Base-by-base conservation (phyloP, 2,888 invertebrate genomes). In the Alviniconcha strummeri region DNA sequence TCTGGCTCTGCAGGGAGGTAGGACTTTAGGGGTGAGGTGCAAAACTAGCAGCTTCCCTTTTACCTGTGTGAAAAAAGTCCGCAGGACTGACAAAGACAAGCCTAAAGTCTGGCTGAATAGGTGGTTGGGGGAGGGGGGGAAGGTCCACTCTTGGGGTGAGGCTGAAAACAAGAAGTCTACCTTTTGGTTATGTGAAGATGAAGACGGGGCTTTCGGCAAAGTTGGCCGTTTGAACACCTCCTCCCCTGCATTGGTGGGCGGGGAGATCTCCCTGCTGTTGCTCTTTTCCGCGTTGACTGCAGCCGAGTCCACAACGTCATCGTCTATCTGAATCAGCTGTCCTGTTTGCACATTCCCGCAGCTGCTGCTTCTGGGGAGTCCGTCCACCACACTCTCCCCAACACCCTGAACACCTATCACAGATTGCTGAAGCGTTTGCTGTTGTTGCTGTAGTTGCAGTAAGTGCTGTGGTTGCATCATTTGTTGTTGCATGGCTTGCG, bases 301-400 rank as follows among this genome's bases (percentile, higher is more conserved):
- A 13, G 64, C 9, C n/a, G 17, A 60, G 13, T n/a, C n/a, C 56
- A 72, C 36, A 67, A 19, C 19, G 6, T 78, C 82, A 77, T 87
- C 87, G 55, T 80, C 85, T 64, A 87, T 81, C 74, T 84, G 79
- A 67, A 89, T 86, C 71, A 89, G 81, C 82, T 86, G 85, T 80
- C 86, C 88, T 69, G 83, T 86, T 79, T 86, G 86, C 19, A 85
- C 84, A 54, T 71, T 82, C 15, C 77, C 69, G 19, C 56, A 36
- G 52, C 76, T 76, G n/a, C 69, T 60, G 36, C 82, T 83, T 11
- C 69, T 82, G 36, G 81, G 69, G 6, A 56, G 76, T 69, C 76
- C 67, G n/a, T 80, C 78, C 57, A 55, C 82, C 67, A 67, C 72
- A 19, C 64, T 80, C 77, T 83, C 84, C 55, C 71, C 83, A 54